Conservation (phyloP, 37 sponge, comb jelly and placozoan genomes). For the Theonella swinhoei region DNA sequence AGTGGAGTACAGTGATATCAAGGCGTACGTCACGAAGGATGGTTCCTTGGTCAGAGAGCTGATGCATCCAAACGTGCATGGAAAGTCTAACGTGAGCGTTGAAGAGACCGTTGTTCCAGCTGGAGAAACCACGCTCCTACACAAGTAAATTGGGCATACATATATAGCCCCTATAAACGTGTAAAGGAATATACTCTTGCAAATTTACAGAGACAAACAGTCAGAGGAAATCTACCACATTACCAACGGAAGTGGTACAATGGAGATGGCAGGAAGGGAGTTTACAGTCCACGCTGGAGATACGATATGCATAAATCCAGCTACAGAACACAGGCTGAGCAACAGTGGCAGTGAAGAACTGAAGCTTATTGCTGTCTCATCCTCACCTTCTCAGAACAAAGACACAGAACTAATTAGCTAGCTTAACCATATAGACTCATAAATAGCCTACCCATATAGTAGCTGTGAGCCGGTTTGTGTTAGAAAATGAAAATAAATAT, state of each 20-base stretch:
- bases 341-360: constrained; percentile 10
- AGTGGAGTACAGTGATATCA: neutral
- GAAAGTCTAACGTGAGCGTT: constrained; percentile 5
- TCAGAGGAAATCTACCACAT: constrained; percentile 34
- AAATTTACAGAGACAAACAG: neutral
- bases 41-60: constrained; percentile 9
- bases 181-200: neutral
- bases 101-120: constrained; percentile 4
- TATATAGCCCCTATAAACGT: neutral
- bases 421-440: no score
- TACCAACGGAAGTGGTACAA: constrained; percentile 3
- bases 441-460: no score
- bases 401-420: constrained; percentile 4
- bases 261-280: constrained; percentile 10
- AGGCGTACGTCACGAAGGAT: constrained; percentile 8
- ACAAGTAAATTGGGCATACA: neutral
- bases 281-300: neutral
- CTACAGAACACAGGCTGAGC: neutral
- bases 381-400: constrained; percentile 7
- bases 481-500: neutral
- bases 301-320: constrained; percentile 13
- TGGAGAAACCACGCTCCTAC: neutral
- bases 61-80: constrained; percentile 23
- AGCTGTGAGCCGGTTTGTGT: neutral
- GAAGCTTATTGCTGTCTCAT: neutral